These are phyloP conservation scores for Drosophila funebris DNA, from an alignment of 1,140 invertebrate genomes.

Conservation along the genomic window DNA sequence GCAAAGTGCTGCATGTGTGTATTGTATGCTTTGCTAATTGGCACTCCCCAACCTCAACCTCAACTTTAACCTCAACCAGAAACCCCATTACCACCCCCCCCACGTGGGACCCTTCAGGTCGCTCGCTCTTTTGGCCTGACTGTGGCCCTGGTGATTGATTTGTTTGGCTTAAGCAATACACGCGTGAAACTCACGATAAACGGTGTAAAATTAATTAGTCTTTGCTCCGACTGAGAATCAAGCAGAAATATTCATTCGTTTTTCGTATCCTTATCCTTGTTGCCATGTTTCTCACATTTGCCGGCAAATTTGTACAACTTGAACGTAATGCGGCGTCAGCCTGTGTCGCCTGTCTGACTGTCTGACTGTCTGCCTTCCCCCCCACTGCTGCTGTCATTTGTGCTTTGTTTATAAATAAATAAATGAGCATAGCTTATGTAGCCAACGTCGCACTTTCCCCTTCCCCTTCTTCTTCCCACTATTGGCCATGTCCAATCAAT, in stretches of 20 bases:
- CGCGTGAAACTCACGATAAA: slow-evolving; percentile 71
- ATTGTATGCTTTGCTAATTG: slow-evolving; percentile 77
- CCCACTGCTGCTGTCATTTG: slow-evolving; percentile 2
- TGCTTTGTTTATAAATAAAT: slow-evolving; percentile 70
- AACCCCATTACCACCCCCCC: too few species aligned
- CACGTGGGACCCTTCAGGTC: too few species aligned
- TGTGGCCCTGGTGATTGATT: slow-evolving; percentile 63
- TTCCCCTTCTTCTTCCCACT: too few species aligned
- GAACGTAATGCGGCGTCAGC: slow-evolving; percentile 17
- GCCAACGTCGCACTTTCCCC: too few species aligned
- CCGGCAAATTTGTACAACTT: slow-evolving; percentile 35
- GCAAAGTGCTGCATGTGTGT: slow-evolving; percentile 70
- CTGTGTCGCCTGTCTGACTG: slow-evolving; percentile 48
- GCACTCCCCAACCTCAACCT: slow-evolving; percentile 1
- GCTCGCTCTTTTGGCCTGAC: background rate
- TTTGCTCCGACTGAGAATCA: slow-evolving; percentile 31
- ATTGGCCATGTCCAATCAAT: slow-evolving; percentile 38
- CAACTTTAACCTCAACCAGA: background rate
- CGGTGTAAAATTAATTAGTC: slow-evolving; percentile 79
- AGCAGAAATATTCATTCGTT: slow-evolving; percentile 11
- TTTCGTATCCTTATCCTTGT: background rate
- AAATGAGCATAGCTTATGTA: slow-evolving; percentile 50
- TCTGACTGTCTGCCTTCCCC: slow-evolving; percentile 4
- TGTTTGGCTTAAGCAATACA: slow-evolving; percentile 68
- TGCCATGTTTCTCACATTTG: slow-evolving; percentile 22